Evolutionary conservation across 1,140 invertebrate genomes (phyloP).

Genomic region (Thereuonema tuberculata): DNA sequence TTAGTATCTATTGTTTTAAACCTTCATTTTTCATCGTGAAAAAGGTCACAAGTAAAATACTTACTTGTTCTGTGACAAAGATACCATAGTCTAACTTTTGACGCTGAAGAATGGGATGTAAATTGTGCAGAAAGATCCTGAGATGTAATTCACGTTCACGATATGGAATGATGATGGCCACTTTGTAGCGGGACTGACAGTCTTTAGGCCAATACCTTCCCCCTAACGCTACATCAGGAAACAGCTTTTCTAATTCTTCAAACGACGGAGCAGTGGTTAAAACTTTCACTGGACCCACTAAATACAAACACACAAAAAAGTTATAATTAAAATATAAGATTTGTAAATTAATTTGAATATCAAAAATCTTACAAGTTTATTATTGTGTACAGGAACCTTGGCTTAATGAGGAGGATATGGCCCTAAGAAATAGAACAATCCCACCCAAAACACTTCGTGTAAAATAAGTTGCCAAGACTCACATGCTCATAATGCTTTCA

Average conservation of each 20-base stretch:
- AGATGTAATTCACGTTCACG: slow-evolving; percentile 68
- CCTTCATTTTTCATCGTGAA: too few species aligned
- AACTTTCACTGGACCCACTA: slow-evolving; percentile 32
- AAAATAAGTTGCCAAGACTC: too few species aligned
- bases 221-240: slow-evolving; percentile 40
- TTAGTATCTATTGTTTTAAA: slow-evolving; percentile 1
- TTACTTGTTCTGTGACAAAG: slow-evolving; percentile 74
- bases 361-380: too few species aligned
- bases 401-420: too few species aligned
- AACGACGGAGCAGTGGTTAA: slow-evolving; percentile 32
- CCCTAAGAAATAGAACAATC: too few species aligned
- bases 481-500: too few species aligned
- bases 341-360: too few species aligned
- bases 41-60: too few species aligned
- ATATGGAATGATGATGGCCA: slow-evolving; percentile 79
- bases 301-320: too few species aligned
- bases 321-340: too few species aligned
- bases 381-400: too few species aligned
- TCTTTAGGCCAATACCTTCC: slow-evolving; percentile 54
- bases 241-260: slow-evolving; percentile 28
- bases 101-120: slow-evolving; percentile 74
- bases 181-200: slow-evolving; percentile 57
- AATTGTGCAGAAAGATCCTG: slow-evolving; percentile 62
- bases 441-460: too few species aligned
- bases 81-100: slow-evolving; percentile 84